Conservation (phyloP, 2,888 invertebrate species). For the Tryphoninae sp. region DNA sequence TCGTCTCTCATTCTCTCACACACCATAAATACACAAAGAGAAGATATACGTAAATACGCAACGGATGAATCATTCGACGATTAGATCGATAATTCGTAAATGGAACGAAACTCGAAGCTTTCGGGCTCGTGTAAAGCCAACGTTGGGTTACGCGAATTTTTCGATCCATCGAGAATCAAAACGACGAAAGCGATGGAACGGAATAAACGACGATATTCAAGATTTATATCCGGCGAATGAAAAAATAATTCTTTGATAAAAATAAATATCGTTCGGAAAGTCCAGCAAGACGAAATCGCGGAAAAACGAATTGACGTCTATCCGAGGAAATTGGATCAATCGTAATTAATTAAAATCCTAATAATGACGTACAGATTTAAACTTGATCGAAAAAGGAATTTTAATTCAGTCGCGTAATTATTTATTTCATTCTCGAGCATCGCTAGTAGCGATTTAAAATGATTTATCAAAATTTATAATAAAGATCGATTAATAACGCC, state of each 20-base stretch:
- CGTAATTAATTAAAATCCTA: too few species aligned
- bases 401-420: not conserved
- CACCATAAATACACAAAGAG: not conserved
- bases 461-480: slow-evolving; percentile 14
- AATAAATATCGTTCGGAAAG: too few species aligned
- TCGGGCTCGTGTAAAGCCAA: slow-evolving; percentile 11
- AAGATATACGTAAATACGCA: not conserved
- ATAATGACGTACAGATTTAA: too few species aligned
- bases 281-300: too few species aligned
- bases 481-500: slow-evolving; percentile 31
- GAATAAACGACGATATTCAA: slow-evolving; percentile 1
- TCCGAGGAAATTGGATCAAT: too few species aligned
- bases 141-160: slow-evolving; percentile 7
- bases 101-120: slow-evolving; percentile 41
- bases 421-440: not conserved
- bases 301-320: not conserved
- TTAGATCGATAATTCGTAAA: slow-evolving; percentile 58
- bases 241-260: not conserved
- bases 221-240: not conserved
- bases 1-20: slow-evolving; percentile 43
- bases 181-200: not conserved
- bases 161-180: slow-evolving; percentile 6
- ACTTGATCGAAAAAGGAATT: not conserved
- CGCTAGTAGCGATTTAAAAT: not conserved
- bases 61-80: slow-evolving; percentile 21